phyloP scores from a whole-genome alignment of 2,797 vertebrate species.

The Chaetodon trifasciatus region DNA sequence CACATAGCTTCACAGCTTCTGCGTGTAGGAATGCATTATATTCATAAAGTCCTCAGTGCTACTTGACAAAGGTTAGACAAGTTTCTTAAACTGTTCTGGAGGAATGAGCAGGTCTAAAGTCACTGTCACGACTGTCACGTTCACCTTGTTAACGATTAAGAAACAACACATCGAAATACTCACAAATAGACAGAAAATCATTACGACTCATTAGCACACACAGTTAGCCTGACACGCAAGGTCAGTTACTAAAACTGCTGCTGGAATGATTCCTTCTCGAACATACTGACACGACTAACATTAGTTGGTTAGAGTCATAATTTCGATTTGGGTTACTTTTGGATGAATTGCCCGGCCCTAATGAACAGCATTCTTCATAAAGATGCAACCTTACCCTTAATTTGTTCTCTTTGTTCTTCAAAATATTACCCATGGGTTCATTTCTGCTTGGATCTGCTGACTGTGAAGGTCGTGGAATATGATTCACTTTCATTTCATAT shows the following conservation, averaged over 20 bases:
- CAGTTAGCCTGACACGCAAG: neutral
- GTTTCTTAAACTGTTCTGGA: neutral
- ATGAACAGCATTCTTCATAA: neutral
- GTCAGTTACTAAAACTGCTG: neutral
- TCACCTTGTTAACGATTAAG: neutral
- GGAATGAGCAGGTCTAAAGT: neutral
- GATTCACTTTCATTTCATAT: neutral
- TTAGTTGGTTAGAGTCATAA: neutral
- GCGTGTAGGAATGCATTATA: slow-evolving; percentile 3
- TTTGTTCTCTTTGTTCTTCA: neutral
- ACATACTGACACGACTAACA: neutral
- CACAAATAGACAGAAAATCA: too few relatives aligned
- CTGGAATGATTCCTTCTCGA: neutral
- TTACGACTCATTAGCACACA: too few relatives aligned
- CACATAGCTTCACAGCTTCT: slow-evolving; percentile 15
- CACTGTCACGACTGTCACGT: neutral
- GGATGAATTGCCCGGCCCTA: neutral
- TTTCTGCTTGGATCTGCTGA: neutral
- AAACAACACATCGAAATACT: neutral
- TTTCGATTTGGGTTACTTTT: neutral
- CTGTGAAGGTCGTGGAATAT: neutral
- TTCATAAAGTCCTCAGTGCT: neutral
- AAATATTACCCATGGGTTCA: neutral
- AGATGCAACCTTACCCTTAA: neutral
- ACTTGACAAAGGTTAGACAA: neutral